Percentiles rank a stretch among this genome's conserved stretches.
These are phyloP conservation scores for Aramus guarauna DNA, from an alignment of 2,113 vertebrate species.

Conservation along the genomic window DNA sequence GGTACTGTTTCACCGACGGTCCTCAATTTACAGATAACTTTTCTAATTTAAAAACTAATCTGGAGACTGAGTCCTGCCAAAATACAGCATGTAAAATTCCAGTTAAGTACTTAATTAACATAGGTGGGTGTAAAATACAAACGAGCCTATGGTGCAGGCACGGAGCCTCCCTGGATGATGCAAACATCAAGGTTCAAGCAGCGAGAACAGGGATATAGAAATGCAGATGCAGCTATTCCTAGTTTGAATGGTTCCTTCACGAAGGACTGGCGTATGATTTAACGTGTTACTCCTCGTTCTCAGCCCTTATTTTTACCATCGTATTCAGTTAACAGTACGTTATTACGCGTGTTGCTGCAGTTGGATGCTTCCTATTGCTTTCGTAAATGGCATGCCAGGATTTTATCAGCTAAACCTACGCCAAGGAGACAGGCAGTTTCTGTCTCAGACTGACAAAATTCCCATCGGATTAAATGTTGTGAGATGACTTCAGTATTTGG, in stretches of 20 bases:
- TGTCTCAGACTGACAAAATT: background rate
- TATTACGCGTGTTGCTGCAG: fast-evolving
- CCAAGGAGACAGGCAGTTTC: background rate
- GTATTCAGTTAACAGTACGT: background rate
- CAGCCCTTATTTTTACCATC: background rate
- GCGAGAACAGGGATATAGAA: background rate
- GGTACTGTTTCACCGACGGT: background rate
- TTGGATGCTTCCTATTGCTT: background rate
- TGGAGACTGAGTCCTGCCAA: background rate
- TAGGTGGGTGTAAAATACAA: background rate
- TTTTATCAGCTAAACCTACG: background rate
- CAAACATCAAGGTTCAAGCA: background rate
- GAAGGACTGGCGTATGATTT: background rate
- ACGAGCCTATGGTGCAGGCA: background rate
- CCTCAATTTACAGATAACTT: background rate
- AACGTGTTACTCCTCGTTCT: background rate
- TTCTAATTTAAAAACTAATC: background rate
- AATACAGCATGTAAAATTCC: background rate
- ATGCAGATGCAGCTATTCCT: background rate
- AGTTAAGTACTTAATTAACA: background rate
- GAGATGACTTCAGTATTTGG: background rate
- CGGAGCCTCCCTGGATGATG: background rate
- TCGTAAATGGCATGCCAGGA: background rate
- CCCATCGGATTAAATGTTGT: background rate
- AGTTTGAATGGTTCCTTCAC: background rate